Evolutionary conservation across 2,888 invertebrate genomes (phyloP).

Genomic region (Sialis lutaria): DNA sequence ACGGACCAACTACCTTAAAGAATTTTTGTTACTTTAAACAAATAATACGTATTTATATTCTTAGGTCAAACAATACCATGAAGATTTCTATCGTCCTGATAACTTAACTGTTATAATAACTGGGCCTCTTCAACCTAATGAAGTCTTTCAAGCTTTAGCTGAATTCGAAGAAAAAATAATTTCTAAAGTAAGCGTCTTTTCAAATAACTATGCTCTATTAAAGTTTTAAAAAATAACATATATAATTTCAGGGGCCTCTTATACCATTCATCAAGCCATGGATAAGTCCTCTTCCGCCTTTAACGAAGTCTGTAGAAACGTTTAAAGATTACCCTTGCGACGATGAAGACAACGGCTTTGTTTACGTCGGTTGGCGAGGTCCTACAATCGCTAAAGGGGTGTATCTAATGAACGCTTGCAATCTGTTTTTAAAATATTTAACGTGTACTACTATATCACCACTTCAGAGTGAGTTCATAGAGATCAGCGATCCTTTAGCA

Average conservation of each 20-base stretch:
- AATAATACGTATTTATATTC: too few species aligned
- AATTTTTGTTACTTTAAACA: too few species aligned
- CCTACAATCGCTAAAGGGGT: slow-evolving; percentile 42
- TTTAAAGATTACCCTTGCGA: slow-evolving; percentile 59
- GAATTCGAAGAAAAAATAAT: slow-evolving; percentile 61
- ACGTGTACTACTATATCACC: slow-evolving; percentile 79
- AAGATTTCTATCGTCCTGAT: slow-evolving; percentile 73
- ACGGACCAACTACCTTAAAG: too few species aligned
- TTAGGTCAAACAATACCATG: slow-evolving; percentile 63
- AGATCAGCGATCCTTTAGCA: slow-evolving; percentile 62
- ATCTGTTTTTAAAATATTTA: slow-evolving; percentile 60
- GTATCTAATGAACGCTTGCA: slow-evolving; percentile 42
- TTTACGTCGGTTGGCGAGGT: slow-evolving; percentile 64
- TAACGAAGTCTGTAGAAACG: slow-evolving; percentile 35
- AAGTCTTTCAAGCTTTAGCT: slow-evolving; percentile 55
- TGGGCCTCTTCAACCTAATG: slow-evolving; percentile 60
- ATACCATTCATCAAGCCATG: slow-evolving; percentile 55
- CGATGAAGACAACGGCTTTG: slow-evolving; percentile 65
- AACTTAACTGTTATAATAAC: slow-evolving; percentile 72
- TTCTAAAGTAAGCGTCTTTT: slow-evolving; percentile 31
- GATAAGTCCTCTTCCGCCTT: slow-evolving; percentile 51
- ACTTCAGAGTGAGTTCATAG: slow-evolving; percentile 66
- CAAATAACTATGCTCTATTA: too few species aligned
- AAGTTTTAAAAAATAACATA: neutral
- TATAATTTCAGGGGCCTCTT: slow-evolving; percentile 25